Percentiles rank a stretch among this genome's conserved stretches.
phyloP scores from a whole-genome alignment of 2,113 vertebrate genomes.

The Sceloporus undulatus region DNA sequence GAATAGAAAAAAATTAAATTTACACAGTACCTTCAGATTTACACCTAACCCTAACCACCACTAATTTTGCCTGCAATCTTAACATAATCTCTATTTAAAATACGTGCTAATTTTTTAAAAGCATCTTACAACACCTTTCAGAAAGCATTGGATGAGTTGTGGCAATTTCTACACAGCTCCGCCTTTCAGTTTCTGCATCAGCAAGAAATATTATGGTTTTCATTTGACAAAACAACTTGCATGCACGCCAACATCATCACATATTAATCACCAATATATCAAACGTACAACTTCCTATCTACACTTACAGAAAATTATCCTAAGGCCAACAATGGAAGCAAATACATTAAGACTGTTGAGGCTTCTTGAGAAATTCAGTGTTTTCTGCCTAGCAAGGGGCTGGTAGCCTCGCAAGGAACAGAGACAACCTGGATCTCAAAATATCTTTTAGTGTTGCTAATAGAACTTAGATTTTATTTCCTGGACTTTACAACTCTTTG shows the following conservation, averaged over 20 bases:
- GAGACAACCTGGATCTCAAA: too few relatives aligned
- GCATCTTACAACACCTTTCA: not conserved
- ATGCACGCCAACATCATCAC: not conserved
- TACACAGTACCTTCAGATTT: constrained; percentile 41
- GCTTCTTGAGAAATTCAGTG: not conserved
- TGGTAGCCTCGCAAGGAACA: too few relatives aligned
- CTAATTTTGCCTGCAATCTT: constrained; percentile 52
- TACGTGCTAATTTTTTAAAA: not conserved
- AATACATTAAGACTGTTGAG: not conserved
- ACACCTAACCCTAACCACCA: constrained; percentile 43
- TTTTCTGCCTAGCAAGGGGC: too few relatives aligned
- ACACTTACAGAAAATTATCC: constrained; percentile 26
- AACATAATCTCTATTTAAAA: constrained; percentile 38
- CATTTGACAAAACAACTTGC: not conserved
- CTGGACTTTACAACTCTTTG: too few relatives aligned
- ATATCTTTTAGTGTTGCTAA: too few relatives aligned
- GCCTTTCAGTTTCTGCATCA: not conserved
- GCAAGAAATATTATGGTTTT: not conserved
- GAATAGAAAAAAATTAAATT: not conserved
- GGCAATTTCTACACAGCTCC: not conserved
- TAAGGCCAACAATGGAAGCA: not conserved
- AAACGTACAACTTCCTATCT: constrained; percentile 29
- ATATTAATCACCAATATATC: not conserved
- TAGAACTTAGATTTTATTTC: too few relatives aligned
- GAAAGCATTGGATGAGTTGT: not conserved